Evolutionary conservation across 1,140 invertebrate species (phyloP).

Genomic region (Gryllus bimaculatus): DNA sequence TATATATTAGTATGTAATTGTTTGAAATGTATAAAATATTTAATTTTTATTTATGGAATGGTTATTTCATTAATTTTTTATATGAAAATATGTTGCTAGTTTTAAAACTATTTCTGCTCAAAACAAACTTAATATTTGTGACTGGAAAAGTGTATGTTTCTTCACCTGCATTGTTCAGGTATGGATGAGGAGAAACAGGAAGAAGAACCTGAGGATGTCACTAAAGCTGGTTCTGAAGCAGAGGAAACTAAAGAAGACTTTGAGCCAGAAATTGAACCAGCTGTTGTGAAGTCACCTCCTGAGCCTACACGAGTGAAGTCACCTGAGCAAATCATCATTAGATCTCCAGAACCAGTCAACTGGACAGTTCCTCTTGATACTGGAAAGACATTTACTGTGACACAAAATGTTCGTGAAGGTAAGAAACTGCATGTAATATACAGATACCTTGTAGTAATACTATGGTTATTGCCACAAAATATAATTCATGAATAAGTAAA

Average conservation of each 20-base stretch:
- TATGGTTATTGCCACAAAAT: too few species aligned
- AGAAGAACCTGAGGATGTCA: neutral
- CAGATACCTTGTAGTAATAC: too few species aligned
- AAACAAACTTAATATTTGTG: too few species aligned
- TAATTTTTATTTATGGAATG: too few species aligned
- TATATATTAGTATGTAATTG: neutral
- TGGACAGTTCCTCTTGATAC: constrained; percentile 90
- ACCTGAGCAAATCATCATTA: constrained; percentile 83
- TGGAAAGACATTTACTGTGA: constrained; percentile 84
- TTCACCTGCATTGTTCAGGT: neutral
- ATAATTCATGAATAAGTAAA: too few species aligned
- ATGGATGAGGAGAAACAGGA: neutral
- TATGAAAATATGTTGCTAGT: too few species aligned
- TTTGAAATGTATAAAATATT: too few species aligned
- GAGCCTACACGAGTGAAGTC: constrained; percentile 87
- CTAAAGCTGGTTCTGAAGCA: neutral
- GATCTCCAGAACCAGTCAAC: constrained; percentile 83
- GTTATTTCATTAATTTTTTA: too few species aligned
- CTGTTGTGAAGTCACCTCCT: constrained; percentile 77
- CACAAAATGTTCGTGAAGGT: constrained; percentile 83
- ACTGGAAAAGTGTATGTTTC: neutral
- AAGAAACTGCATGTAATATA: constrained; percentile 28
- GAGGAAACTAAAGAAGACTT: neutral
- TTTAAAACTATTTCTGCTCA: too few species aligned
- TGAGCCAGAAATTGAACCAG: constrained; percentile 27